A percentile compares a stretch with the other conserved stretches of the same genome.
Conservation (phyloP, 2,797 vertebrate species). For the Tauraco hartlaubi region DNA sequence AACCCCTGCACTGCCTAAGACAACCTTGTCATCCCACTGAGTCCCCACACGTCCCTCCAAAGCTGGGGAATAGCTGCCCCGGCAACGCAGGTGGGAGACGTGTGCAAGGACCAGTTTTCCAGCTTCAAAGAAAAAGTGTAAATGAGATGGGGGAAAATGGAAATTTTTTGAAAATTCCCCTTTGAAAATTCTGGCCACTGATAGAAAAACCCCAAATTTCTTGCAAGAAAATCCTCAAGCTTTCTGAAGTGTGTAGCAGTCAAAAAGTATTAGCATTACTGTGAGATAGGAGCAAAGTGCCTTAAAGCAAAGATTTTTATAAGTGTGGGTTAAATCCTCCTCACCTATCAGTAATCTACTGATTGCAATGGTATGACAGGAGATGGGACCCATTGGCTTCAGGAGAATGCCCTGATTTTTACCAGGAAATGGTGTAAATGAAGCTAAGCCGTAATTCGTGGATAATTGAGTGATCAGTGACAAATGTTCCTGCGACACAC, state of each 20-base stretch:
- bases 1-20: background rate
- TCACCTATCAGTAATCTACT: background rate
- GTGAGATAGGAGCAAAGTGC: background rate
- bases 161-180: background rate
- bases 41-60: background rate
- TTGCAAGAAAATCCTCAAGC: background rate
- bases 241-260: background rate
- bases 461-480: constrained; percentile 64
- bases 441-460: constrained; percentile 39
- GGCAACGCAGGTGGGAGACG: background rate
- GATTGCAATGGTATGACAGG: background rate
- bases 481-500: constrained; percentile 45
- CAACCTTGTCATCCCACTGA: background rate
- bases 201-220: background rate
- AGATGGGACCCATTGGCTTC: background rate
- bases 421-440: constrained; percentile 35
- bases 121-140: background rate
- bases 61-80: background rate
- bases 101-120: background rate
- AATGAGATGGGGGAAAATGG: accelerated
- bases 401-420: background rate
- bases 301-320: background rate
- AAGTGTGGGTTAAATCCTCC: background rate
- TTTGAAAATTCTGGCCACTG: background rate
- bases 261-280: background rate